Conservation (phyloP, 35 echinoderm and acorn worm species). For the Anneissia japonica region DNA sequence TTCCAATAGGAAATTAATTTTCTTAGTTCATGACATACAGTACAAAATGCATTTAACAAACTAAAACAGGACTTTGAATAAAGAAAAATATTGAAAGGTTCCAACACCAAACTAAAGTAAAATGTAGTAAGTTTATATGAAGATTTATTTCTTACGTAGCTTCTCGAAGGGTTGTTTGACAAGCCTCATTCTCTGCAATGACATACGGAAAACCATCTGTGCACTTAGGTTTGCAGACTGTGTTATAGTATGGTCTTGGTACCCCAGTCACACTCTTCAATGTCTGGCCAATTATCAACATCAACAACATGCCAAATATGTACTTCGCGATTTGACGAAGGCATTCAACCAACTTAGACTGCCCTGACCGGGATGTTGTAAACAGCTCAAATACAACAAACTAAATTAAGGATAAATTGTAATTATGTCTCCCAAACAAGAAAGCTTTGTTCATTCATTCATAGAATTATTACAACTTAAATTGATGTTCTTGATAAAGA, state of each 20-base stretch:
- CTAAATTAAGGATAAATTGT: neutral
- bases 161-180: neutral
- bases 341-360: neutral
- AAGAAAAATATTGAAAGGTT: no score
- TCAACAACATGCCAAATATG: neutral
- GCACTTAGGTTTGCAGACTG: neutral
- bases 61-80: no score
- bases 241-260: neutral
- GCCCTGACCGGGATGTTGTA: neutral
- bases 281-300: neutral
- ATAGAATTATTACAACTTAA: no score
- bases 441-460: no score
- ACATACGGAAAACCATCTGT: neutral
- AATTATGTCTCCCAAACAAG: no score
- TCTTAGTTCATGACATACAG: no score
- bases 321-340: neutral
- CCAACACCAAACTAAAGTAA: no score
- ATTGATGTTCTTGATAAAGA: no score
- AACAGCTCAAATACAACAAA: neutral
- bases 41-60: no score
- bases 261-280: neutral
- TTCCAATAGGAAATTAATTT: no score
- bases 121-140: no score
- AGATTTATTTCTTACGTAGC: neutral
- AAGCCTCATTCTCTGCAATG: neutral